These are phyloP conservation scores for Balaenoptera acutorostrata DNA, from an alignment of 2,113 vertebrate species.

Conservation along the genomic window DNA sequence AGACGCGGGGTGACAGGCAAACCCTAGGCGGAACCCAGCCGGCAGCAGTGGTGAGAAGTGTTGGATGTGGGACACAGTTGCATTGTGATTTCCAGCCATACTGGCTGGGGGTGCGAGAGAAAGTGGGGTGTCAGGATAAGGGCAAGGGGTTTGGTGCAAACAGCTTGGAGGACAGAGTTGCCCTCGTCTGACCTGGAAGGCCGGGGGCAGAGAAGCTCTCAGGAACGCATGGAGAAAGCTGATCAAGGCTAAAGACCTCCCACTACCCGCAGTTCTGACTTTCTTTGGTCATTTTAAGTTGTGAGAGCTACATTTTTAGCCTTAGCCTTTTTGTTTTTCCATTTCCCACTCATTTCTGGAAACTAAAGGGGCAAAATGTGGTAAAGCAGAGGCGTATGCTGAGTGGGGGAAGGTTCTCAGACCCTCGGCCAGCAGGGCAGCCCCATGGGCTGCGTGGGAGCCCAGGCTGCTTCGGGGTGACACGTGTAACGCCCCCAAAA, in stretches of 20 bases:
- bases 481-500: not conserved
- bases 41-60: rapidly evolving
- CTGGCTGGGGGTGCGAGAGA: not conserved
- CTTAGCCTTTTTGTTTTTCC: not conserved
- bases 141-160: not conserved
- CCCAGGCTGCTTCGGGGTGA: not conserved
- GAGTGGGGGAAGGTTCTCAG: not conserved
- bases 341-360: not conserved
- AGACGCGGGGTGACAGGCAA: rapidly evolving
- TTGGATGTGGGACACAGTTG: too few relatives aligned
- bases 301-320: not conserved
- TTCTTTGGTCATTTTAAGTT: not conserved
- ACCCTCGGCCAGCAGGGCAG: not conserved
- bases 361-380: not conserved
- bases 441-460: not conserved
- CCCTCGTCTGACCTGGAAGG: not conserved
- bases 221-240: not conserved
- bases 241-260: too few relatives aligned
- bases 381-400: not conserved
- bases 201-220: not conserved
- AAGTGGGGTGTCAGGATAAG: not conserved
- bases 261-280: not conserved
- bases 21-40: too few relatives aligned
- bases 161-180: not conserved
- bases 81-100: not conserved